Conservation (phyloP, 1,140 invertebrate species). For the Bombus waltoni region DNA sequence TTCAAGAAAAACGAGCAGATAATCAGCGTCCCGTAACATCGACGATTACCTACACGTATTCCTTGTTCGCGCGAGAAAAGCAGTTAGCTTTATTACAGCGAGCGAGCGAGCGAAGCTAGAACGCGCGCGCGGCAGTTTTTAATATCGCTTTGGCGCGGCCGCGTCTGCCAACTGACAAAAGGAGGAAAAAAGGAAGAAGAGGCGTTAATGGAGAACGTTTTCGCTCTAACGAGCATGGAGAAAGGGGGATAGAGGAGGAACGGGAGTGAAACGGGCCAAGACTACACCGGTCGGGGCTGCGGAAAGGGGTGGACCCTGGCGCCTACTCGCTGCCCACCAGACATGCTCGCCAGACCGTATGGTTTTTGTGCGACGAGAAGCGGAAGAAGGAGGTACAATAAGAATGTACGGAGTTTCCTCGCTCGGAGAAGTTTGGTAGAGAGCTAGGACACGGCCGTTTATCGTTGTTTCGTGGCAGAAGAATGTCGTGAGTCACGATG, state of each 20-base stretch:
- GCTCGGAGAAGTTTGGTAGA: slow-evolving; percentile 31
- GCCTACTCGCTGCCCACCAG: slow-evolving; percentile 67
- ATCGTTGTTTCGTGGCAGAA: slow-evolving; percentile 25
- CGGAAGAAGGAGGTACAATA: slow-evolving; percentile 60
- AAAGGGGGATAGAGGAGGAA: slow-evolving; percentile 68
- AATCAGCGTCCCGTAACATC: slow-evolving; percentile 33
- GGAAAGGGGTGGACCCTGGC: slow-evolving; percentile 66
- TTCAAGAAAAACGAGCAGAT: slow-evolving; percentile 13
- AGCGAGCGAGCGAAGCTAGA: not conserved
- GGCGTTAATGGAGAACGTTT: slow-evolving; percentile 80
- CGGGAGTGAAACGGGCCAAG: slow-evolving; percentile 68
- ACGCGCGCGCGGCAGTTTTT: slow-evolving; percentile 75
- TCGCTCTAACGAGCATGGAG: slow-evolving; percentile 79
- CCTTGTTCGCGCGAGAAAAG: slow-evolving; percentile 58
- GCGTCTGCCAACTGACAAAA: slow-evolving; percentile 80
- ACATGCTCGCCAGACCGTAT: slow-evolving; percentile 68
- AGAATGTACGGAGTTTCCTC: slow-evolving; percentile 56
- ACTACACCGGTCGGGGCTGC: slow-evolving; percentile 62
- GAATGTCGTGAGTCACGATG: slow-evolving; percentile 31
- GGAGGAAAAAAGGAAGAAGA: slow-evolving; percentile 68
- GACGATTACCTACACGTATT: slow-evolving; percentile 48
- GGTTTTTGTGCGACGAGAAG: slow-evolving; percentile 61
- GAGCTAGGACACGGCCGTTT: slow-evolving; percentile 35
- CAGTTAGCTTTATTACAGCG: slow-evolving; percentile 78
- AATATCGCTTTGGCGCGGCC: slow-evolving; percentile 79